A percentile compares a stretch with the other conserved stretches of the same genome.
Evolutionary conservation across 2,888 invertebrate genomes (phyloP).

Genomic region (Cerastis rubricosa): DNA sequence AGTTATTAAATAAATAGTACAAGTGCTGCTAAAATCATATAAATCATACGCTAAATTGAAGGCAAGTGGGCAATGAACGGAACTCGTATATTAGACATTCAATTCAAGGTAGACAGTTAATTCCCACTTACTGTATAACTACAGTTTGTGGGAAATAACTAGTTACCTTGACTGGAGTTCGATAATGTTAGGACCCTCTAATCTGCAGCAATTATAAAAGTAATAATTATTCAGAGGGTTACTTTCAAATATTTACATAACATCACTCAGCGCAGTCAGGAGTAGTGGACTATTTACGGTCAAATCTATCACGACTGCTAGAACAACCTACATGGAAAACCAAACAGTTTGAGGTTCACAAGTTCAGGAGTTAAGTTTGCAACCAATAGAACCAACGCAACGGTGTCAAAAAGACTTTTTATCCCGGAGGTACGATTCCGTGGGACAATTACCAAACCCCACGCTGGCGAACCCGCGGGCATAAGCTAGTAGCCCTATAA

Average conservation of each 20-base stretch:
- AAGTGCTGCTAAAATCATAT: conserved; percentile 2
- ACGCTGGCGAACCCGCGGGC: too few species aligned
- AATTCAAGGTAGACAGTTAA: neutral
- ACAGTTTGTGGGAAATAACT: too few species aligned
- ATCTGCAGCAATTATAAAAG: too few species aligned
- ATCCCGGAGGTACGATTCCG: too few species aligned
- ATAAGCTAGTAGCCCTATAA: too few species aligned
- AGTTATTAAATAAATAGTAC: neutral
- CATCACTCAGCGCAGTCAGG: neutral
- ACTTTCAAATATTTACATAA: neutral
- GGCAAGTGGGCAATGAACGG: conserved; percentile 2
- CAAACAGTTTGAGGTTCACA: neutral
- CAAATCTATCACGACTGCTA: neutral
- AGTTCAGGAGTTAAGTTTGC: neutral
- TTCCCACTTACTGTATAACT: neutral
- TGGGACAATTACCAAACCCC: too few species aligned
- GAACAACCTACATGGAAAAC: too few species aligned
- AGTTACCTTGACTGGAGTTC: too few species aligned
- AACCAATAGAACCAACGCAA: neutral
- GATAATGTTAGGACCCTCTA: too few species aligned
- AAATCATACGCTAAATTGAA: neutral
- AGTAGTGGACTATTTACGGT: neutral
- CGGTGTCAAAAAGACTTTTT: neutral
- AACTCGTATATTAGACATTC: neutral
- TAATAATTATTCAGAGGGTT: too few species aligned